A percentile compares a stretch with the other conserved stretches of the same genome.
phyloP scores from a whole-genome alignment of 2,888 invertebrate species.

The Criorhina ranunculi region DNA sequence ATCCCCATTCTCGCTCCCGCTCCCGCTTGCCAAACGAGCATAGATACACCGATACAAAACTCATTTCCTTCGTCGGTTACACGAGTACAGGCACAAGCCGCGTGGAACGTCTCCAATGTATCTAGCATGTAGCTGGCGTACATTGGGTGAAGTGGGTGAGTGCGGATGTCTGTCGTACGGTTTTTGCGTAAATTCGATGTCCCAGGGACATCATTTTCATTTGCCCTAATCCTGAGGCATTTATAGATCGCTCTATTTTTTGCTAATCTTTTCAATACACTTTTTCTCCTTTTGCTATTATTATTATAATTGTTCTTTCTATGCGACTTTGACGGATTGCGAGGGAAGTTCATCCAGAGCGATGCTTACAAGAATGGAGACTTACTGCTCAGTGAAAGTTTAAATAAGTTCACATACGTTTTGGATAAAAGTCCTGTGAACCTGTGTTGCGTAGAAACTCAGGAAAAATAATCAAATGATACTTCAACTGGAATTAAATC shows the following conservation, averaged over 20 bases:
- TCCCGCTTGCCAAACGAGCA: slow-evolving; percentile 35
- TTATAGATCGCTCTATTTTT: slow-evolving; percentile 59
- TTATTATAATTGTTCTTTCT: slow-evolving; percentile 28
- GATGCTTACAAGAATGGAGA: slow-evolving; percentile 5
- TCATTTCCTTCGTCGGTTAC: slow-evolving; percentile 74
- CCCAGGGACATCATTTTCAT: slow-evolving; percentile 64
- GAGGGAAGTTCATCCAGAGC: neutral
- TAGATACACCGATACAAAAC: slow-evolving; percentile 66
- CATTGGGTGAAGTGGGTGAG: slow-evolving; percentile 1
- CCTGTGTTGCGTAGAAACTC: no score
- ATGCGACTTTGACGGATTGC: neutral
- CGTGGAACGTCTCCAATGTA: slow-evolving; percentile 57
- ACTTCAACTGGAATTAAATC: no score
- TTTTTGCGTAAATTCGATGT: slow-evolving; percentile 55
- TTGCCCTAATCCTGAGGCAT: slow-evolving; percentile 52
- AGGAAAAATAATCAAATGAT: no score
- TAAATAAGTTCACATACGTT: no score
- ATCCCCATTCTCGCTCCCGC: no score
- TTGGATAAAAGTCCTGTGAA: no score
- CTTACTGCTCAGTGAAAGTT: no score
- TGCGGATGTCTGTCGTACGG: slow-evolving; percentile 40
- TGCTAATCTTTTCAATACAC: slow-evolving; percentile 41
- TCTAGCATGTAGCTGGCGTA: slow-evolving; percentile 41
- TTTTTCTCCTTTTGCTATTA: slow-evolving; percentile 19
- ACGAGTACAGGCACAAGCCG: slow-evolving; percentile 50